Base-by-base conservation (phyloP, 2,113 vertebrate genomes). In the Chloropsis cyanopogon region DNA sequence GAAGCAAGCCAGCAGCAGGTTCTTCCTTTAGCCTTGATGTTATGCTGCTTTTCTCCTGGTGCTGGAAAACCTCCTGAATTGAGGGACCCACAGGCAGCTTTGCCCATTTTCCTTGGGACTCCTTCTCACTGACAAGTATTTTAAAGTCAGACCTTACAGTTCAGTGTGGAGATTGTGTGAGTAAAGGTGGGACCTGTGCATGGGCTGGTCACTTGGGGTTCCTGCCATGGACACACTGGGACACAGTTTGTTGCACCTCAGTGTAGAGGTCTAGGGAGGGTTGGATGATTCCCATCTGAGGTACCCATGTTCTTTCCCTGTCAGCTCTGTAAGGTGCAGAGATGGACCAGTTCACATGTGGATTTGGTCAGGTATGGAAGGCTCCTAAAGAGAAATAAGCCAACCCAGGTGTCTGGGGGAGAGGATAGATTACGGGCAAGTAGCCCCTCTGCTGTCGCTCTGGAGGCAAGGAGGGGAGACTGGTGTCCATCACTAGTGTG, bases 351-450 rank as follows among this genome's bases (percentile, higher is more conserved):
- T 25, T 86, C 53, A 11, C 8, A 9, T 4, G 0, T 47, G 49
- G 23, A 11, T 44, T 61, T 73, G n/a, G 42, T 70, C 35, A 59
- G 39, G 29, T 14, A 17, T 11, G 13, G 52, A 46, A 49, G 6
- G 14, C 54, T 28, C 19, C 49, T 68, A 21, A 53, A 87, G 23
- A 59, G 35, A 25, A 18, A 15, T 41, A 57, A 87, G 26, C 17
- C 35, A 61, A 16, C 13, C 4, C 7, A 9, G 19, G 6, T 75
- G 8, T 64, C 33, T 6, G 2, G 10, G 20, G 3, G 4, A 53
- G 37, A 69, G 10, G 10, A 53, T 21, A 15, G 29, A 10, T 66
- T 0, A 0, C 46, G 69, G 31, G 10, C 0, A 1, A 72, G 41
- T n/a, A 41, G 9, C 7, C 5, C 5, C 11, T 64, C 44, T 89